A percentile compares a stretch with the other conserved stretches of the same genome.
phyloP scores from a whole-genome alignment of 2,113 vertebrate genomes.

The Cyphomyrus discorhynchus region DNA sequence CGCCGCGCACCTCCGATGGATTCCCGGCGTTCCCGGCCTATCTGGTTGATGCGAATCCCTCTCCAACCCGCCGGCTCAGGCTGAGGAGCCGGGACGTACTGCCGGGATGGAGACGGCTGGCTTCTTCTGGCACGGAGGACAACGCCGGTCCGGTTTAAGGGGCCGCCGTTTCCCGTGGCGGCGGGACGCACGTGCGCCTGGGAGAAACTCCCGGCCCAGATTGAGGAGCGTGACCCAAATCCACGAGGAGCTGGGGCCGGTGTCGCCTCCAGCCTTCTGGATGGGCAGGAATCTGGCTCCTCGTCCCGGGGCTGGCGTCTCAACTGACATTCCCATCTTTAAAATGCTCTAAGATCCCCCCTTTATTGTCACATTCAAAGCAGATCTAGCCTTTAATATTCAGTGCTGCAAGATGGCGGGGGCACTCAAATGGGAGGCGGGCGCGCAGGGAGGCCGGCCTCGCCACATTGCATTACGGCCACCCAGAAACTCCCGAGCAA shows the following conservation, averaged over 20 bases:
- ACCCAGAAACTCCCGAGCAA: slow-evolving; percentile 51
- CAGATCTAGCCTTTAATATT: slow-evolving; percentile 63
- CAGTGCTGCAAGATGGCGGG: slow-evolving; percentile 64
- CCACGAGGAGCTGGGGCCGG: not conserved
- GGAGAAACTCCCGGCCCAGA: not conserved
- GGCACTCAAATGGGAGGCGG: slow-evolving; percentile 31
- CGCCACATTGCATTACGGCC: slow-evolving; percentile 29
- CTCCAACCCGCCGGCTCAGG: not conserved
- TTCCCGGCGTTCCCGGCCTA: not conserved
- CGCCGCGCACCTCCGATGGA: not conserved
- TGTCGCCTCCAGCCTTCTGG: slow-evolving; percentile 23
- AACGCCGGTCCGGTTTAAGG: not conserved
- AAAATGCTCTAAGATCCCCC: slow-evolving; percentile 68
- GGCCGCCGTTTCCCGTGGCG: not conserved
- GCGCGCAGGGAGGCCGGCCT: not conserved
- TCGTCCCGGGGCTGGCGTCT: slow-evolving; percentile 57
- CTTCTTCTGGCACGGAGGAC: not conserved
- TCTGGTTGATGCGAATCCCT: not conserved
- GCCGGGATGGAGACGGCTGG: not conserved
- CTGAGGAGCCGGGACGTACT: not conserved
- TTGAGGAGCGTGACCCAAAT: slow-evolving; percentile 25
- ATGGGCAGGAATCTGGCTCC: slow-evolving; percentile 56
- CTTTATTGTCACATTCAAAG: slow-evolving; percentile 74
- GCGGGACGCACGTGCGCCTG: not conserved
- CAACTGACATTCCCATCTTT: slow-evolving; percentile 50